These are phyloP conservation scores for Danio tinwini DNA, from an alignment of 2,797 vertebrate genomes.

Conservation along the genomic window DNA sequence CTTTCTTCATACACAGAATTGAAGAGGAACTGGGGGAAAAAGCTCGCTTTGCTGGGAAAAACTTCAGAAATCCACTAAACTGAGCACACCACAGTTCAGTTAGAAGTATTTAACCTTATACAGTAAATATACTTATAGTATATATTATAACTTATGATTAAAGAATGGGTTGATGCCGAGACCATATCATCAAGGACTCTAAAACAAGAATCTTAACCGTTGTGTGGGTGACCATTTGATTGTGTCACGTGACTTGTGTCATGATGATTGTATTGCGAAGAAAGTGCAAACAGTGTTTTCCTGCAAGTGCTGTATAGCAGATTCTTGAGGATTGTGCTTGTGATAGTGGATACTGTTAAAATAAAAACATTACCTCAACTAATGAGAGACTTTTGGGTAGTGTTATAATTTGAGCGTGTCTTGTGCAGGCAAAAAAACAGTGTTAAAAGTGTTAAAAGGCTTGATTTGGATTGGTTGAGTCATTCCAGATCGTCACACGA, in stretches of 20 bases:
- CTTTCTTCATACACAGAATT: conserved; percentile 79
- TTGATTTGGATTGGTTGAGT: background rate
- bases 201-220: background rate
- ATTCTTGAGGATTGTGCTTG: conserved; percentile 14
- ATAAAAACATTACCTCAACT: conserved; percentile 23
- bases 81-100: conserved; percentile 62
- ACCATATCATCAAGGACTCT: background rate
- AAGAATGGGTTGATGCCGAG: background rate
- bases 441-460: background rate
- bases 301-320: conserved; percentile 9
- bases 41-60: conserved; percentile 89
- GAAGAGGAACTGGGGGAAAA: conserved; percentile 94
- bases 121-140: conserved; percentile 30
- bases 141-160: conserved; percentile 1
- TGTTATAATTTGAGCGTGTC: background rate
- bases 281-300: conserved; percentile 23
- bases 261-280: conserved; percentile 5
- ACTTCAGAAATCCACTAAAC: conserved; percentile 90
- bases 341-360: conserved; percentile 20
- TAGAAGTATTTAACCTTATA: background rate
- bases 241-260: conserved; percentile 17
- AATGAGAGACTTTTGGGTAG: background rate
- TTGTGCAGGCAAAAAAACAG: background rate
- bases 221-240: background rate
- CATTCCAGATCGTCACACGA: background rate